These are phyloP conservation scores for Neodontobutis hainanensis DNA, from an alignment of 2,113 vertebrate species.

Conservation along the genomic window DNA sequence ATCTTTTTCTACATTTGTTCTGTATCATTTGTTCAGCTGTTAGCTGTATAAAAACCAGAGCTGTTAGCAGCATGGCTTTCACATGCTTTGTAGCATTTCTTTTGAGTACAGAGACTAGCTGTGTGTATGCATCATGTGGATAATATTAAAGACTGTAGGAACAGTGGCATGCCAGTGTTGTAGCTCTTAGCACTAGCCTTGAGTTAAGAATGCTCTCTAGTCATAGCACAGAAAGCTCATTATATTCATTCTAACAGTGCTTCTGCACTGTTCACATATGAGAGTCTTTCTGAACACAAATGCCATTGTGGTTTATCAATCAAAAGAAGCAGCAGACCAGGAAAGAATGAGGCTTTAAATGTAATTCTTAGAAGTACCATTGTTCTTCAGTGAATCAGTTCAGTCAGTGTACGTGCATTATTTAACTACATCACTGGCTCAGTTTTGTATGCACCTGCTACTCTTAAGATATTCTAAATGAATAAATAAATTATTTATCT, in stretches of 20 bases:
- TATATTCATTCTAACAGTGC: neutral
- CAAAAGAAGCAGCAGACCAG: no score
- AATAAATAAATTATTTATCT: no score
- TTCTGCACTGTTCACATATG: neutral
- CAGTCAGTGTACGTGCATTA: no score
- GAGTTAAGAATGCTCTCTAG: neutral
- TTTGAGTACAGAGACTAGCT: neutral
- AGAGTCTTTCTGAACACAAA: neutral
- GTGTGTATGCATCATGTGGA: constrained; percentile 1
- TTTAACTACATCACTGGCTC: no score
- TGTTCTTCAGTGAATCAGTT: no score
- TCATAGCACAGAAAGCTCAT: neutral
- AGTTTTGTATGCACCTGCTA: no score
- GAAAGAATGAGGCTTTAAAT: no score
- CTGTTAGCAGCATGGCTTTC: constrained; percentile 10
- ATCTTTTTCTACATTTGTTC: neutral
- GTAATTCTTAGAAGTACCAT: no score
- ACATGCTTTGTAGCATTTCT: neutral
- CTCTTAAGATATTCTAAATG: no score
- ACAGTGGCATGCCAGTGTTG: neutral
- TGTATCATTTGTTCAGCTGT: constrained; percentile 6
- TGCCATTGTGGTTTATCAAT: neutral
- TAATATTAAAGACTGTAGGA: neutral
- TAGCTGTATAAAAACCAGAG: constrained; percentile 2
- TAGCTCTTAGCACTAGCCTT: neutral